Evolutionary conservation across 2,888 invertebrate genomes (phyloP).

Genomic region (Pycnomerus fuliginosus): DNA sequence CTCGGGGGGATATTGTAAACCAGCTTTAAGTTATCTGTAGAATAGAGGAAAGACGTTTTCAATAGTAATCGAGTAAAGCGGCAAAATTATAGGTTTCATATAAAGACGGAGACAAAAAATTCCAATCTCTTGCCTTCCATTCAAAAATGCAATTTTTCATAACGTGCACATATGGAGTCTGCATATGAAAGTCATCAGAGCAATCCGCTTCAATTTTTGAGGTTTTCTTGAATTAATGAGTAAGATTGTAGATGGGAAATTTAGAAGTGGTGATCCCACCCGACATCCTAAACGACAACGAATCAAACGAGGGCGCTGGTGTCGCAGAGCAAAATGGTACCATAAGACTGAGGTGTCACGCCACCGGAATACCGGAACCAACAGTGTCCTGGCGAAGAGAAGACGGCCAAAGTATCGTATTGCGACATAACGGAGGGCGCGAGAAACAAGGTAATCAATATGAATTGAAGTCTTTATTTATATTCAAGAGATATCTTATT

Average conservation of each 20-base stretch:
- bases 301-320: slow-evolving; percentile 66
- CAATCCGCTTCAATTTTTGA: no score
- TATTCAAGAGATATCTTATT: slow-evolving; percentile 24
- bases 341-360: slow-evolving; percentile 73
- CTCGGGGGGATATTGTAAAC: no score
- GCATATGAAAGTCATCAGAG: no score
- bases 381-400: slow-evolving; percentile 80
- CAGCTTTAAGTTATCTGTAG: no score
- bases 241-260: slow-evolving; percentile 83
- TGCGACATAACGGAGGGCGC: slow-evolving; percentile 70
- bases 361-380: slow-evolving; percentile 80
- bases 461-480: slow-evolving; percentile 20
- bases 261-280: slow-evolving; percentile 86
- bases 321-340: slow-evolving; percentile 80
- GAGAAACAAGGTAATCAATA: slow-evolving; percentile 66
- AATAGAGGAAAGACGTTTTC: no score
- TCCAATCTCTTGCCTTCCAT: no score
- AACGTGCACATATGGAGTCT: no score
- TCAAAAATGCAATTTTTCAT: no score
- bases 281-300: slow-evolving; percentile 78
- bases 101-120: no score
- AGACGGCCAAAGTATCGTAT: slow-evolving; percentile 72
- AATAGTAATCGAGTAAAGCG: no score
- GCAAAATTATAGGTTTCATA: no score
- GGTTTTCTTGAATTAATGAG: no score